Conservation (phyloP, 2,888 invertebrate genomes). For the Drosophila leonis region DNA sequence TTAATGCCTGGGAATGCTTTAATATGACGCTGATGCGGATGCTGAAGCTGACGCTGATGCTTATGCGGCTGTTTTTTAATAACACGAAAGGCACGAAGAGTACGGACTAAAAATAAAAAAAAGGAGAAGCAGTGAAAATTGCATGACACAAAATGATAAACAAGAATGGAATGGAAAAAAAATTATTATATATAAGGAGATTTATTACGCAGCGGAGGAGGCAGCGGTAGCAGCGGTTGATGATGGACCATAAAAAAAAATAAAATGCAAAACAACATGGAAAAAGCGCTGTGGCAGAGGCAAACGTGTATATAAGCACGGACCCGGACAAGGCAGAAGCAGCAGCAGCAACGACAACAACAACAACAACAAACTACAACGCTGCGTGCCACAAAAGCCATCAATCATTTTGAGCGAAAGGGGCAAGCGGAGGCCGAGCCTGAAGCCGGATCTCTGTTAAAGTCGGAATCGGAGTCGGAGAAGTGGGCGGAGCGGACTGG, state of each 20-base stretch:
- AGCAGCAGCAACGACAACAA: conserved; percentile 24
- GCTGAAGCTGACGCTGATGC: conserved; percentile 54
- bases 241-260: conserved; percentile 77
- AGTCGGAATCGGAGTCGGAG: conserved; percentile 18
- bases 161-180: conserved; percentile 70
- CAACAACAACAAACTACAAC: conserved; percentile 46
- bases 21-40: conserved; percentile 67
- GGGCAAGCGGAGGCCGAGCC: conserved; percentile 66
- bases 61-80: conserved; percentile 68
- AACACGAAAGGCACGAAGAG: conserved; percentile 63
- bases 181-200: conserved; percentile 68
- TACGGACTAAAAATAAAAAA: conserved; percentile 32
- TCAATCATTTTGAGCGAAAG: conserved; percentile 80
- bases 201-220: conserved; percentile 73
- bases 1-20: conserved; percentile 78
- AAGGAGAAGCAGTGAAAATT: conserved; percentile 58
- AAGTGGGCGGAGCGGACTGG: conserved; percentile 9
- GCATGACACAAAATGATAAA: conserved; percentile 81
- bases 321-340: conserved; percentile 54
- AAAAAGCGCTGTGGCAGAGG: conserved; percentile 41
- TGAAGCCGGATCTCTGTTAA: conserved; percentile 41
- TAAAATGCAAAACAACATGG: conserved; percentile 65
- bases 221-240: conserved; percentile 54
- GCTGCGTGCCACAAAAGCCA: conserved; percentile 77
- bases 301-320: conserved; percentile 45